Base-by-base conservation (phyloP, 37 sponge, comb jelly and placozoan genomes). In the Ianthella basta region DNA sequence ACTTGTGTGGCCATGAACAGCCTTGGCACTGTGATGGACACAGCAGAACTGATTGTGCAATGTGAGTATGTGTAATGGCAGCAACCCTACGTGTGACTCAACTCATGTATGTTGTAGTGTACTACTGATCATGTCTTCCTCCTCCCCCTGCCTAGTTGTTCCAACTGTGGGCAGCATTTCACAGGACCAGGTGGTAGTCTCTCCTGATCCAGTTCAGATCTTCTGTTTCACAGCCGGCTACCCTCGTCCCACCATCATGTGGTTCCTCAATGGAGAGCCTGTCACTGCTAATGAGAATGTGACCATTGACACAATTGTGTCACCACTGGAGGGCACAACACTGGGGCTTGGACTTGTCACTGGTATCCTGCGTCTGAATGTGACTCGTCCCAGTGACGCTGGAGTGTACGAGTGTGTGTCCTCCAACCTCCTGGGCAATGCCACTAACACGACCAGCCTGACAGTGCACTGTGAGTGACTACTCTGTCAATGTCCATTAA, bases 1-100 rank as follows among this genome's bases (percentile, higher is more conserved):
- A 75, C 78, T 2, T 75, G 78, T 75, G n/a, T 39, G n/a, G 78
- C 50, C 24, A 75, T 14, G 44, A 75, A 75, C 38, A 44, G 20
- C 23, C 78, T 18, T 10, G 54, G 54, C 50, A 75, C 24, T 75
- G 21, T n/a, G 15, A 41, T 3, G 6, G 78, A 44, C 53, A 41
- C 25, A 53, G 78, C 16, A 19, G 37, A 21, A 10, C n/a, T 75
- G 12, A 50, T 36, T 23, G 78, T 75, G n/a, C 78, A 75, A 75
- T 75, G 78, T 75, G 25, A 38, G 78, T 36, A 6, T 6, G 4
- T 25, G 5, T n/a, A n/a, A n/a, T 3, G 20, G 50, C 50, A 8
- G 50, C 50, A 44, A 44, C 50, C 3, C 50, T 44, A 8, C 6
- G 50, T 3, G 3, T 44, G 6, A 44, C 3, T 3, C 50, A 8